Percentiles rank a stretch among this genome's conserved stretches.
These are phyloP conservation scores for Echinarachnius parma DNA, from an alignment of 53 echinoderm and acorn worm genomes.

Conservation along the genomic window DNA sequence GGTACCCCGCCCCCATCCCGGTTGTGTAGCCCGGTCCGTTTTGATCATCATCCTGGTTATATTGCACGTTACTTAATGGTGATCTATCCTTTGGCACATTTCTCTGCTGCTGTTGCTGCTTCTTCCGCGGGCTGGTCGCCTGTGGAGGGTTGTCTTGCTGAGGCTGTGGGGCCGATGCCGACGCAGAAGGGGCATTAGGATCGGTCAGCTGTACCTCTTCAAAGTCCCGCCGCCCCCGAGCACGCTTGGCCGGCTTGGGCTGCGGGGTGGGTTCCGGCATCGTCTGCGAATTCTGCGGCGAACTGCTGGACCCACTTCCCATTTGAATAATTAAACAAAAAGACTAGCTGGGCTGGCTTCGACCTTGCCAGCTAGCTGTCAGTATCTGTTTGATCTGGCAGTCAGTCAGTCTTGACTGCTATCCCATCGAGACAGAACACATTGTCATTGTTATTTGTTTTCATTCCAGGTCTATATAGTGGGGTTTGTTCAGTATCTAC, in stretches of 20 bases:
- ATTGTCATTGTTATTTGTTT: no score
- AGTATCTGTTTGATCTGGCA: no score
- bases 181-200: slow-evolving; percentile 46
- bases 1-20: slow-evolving; percentile 22
- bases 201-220: slow-evolving; percentile 77
- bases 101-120: slow-evolving; percentile 1
- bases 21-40: slow-evolving; percentile 21
- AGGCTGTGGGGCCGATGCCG: neutral
- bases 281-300: slow-evolving; percentile 30
- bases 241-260: slow-evolving; percentile 25
- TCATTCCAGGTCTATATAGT: no score
- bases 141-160: slow-evolving; percentile 2
- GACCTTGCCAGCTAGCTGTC: no score
- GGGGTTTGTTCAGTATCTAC: no score
- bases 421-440: no score
- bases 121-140: neutral
- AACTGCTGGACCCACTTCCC: slow-evolving; percentile 78
- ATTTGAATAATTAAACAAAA: slow-evolving; percentile 36
- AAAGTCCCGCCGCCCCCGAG: slow-evolving; percentile 71
- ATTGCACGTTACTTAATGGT: slow-evolving; percentile 31
- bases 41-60: slow-evolving; percentile 12
- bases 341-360: no score
- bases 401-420: no score
- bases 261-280: slow-evolving; percentile 74
- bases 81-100: slow-evolving; percentile 33